Base-by-base conservation (phyloP, 2,888 invertebrate species). In the Latrodectus elegans region DNA sequence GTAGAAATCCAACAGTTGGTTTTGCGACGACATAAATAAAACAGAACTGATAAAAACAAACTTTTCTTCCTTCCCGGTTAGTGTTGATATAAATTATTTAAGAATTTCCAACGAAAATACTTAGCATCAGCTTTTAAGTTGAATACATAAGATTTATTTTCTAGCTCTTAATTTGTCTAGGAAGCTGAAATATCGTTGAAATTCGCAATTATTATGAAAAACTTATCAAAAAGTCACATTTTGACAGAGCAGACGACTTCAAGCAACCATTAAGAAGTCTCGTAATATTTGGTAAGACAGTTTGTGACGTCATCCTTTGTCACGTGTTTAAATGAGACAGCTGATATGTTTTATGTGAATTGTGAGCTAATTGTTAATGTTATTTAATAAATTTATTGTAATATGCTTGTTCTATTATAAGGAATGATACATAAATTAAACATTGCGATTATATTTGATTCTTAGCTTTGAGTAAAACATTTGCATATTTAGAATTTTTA, bases 251-350 rank as follows among this genome's bases (percentile, higher is more conserved):
- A 86, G 85, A 86, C 85, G 71, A 80, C 70, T 84, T 72, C 64
- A 53, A 65, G 79, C 65, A 68, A 74, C 79, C 79, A 85, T 84
- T 70, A 71, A 52, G 65, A 80, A 74, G 80, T 86, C 73, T 79
- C 84, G 79, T 65, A 38, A 79, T 85, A 79, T 86, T 86, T 86
- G 76, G 80, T 73, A 74, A 78, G 74, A 65, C 38, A 38, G 74
- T 70, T 76, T n/a, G 49, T 85, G 85, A 86, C 85, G 85, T 86
- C 85, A 86, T 38, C 38, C 65, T 8, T 14, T 52, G 71, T 86
- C 85, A 86, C 85, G 85, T 86, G 85, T 65, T 17, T 80, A 86
- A 86, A 76, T 86, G 85, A 80, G 80, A 86, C 85, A 86, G 85
- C 85, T 86, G 85, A 86, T 67, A 76, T 67, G 52, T 71, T 64